Conservation (phyloP, 2,888 invertebrate genomes). For the Taenaris catops region DNA sequence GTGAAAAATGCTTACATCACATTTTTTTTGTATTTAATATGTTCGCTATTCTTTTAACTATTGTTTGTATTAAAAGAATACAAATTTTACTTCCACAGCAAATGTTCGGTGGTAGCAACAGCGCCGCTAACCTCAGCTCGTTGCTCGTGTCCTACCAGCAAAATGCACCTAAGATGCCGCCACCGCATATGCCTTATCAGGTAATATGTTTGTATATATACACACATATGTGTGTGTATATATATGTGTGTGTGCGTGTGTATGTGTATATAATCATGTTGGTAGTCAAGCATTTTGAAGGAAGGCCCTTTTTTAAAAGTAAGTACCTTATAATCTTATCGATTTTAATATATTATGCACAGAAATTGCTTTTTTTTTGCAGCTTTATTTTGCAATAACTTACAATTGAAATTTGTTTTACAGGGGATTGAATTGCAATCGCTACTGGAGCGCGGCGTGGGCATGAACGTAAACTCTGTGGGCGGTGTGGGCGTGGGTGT, state of each 20-base stretch:
- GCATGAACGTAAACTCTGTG: conserved; percentile 31
- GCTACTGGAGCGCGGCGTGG: conserved; percentile 63
- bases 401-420: too few species aligned
- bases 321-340: background rate
- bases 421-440: conserved; percentile 35
- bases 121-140: conserved; percentile 54
- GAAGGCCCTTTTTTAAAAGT: too few species aligned
- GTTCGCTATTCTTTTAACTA: too few species aligned
- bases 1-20: too few species aligned
- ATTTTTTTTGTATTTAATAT: too few species aligned
- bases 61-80: too few species aligned
- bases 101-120: conserved; percentile 50
- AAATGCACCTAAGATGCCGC: conserved; percentile 69
- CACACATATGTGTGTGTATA: too few species aligned
- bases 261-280: too few species aligned
- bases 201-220: too few species aligned
- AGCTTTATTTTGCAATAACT: too few species aligned
- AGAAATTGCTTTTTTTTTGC: background rate
- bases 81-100: conserved; percentile 32
- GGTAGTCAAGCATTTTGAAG: too few species aligned
- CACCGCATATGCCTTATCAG: conserved; percentile 62
- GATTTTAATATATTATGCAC: background rate
- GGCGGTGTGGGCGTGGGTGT: conserved; percentile 50
- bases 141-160: conserved; percentile 74
- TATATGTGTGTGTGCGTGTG: too few species aligned